Evolutionary conservation across 2,888 invertebrate genomes (phyloP).

Genomic region (Himalopsyche anomala): DNA sequence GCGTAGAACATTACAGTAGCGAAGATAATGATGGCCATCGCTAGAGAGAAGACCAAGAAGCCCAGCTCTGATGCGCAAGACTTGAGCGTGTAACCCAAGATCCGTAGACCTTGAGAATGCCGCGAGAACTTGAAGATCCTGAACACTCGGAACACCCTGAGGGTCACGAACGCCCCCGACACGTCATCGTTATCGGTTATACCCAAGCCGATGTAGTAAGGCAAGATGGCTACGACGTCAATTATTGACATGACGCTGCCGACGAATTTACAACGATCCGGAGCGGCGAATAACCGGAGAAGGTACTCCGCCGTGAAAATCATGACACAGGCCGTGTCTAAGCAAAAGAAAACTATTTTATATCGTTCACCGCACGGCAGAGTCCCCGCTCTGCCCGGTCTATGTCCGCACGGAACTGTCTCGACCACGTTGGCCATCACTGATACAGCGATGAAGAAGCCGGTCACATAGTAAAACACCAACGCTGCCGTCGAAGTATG

Average conservation of each 20-base stretch:
- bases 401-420: conserved; percentile 94
- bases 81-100: conserved; percentile 99
- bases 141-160: conserved; percentile 99
- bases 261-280: conserved; percentile 97
- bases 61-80: conserved; percentile 99
- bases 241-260: conserved; percentile 99
- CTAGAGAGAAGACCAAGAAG: conserved; percentile 98
- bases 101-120: conserved; percentile 98
- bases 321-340: conserved; percentile 99
- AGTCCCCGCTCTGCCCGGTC: conserved; percentile 91
- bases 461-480: conserved; percentile 99
- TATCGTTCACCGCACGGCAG: conserved; percentile 98
- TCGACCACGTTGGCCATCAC: conserved; percentile 99
- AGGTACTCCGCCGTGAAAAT: conserved; percentile 99
- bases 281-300: conserved; percentile 97
- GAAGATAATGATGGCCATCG: conserved; percentile 99
- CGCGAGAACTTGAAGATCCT: conserved; percentile 99
- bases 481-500: conserved; percentile 99
- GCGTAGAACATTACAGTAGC: conserved; percentile 99
- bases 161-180: conserved; percentile 98
- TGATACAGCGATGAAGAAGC: conserved; percentile 99
- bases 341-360: conserved; percentile 98
- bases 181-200: conserved; percentile 99
- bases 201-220: conserved; percentile 98
- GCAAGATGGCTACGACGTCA: conserved; percentile 99